These are phyloP conservation scores for Anastrepha ludens DNA, from an alignment of 1,140 invertebrate species.

Conservation along the genomic window DNA sequence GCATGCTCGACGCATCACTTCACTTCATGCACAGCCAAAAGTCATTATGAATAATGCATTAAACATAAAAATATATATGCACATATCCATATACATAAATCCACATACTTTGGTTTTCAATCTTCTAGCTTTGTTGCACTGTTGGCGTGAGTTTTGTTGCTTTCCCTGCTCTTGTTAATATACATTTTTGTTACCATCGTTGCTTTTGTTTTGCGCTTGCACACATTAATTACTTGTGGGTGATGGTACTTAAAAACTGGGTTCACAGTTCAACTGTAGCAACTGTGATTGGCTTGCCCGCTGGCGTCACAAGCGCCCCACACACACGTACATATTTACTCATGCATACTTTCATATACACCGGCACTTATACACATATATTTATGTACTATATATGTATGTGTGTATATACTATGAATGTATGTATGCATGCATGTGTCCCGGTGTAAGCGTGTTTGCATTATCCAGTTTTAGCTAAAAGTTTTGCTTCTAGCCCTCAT, in stretches of 20 bases:
- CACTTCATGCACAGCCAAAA: conserved; percentile 45
- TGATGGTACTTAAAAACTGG: conserved; percentile 16
- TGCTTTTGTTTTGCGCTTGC: background rate
- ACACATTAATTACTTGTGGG: conserved; percentile 40
- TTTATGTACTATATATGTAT: background rate
- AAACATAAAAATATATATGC: background rate
- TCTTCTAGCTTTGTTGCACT: no score
- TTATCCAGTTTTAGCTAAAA: conserved; percentile 31
- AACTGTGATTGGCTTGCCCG: conserved; percentile 42
- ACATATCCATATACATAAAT: background rate
- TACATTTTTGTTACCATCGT: conserved; percentile 4
- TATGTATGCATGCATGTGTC: background rate
- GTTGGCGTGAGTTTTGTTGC: no score
- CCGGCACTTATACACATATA: background rate
- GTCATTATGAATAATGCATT: conserved; percentile 50
- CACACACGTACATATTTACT: background rate
- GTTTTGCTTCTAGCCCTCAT: background rate
- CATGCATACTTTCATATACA: background rate
- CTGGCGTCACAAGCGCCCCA: background rate
- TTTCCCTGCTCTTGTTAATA: background rate
- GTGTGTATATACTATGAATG: background rate
- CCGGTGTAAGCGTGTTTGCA: conserved; percentile 2
- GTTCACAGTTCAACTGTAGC: conserved; percentile 12
- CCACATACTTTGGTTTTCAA: background rate
- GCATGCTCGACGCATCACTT: background rate